Percentiles rank a stretch among this genome's conserved stretches.
Conservation (phyloP, 2,113 vertebrate genomes). For the Engraulis encrasicolus region DNA sequence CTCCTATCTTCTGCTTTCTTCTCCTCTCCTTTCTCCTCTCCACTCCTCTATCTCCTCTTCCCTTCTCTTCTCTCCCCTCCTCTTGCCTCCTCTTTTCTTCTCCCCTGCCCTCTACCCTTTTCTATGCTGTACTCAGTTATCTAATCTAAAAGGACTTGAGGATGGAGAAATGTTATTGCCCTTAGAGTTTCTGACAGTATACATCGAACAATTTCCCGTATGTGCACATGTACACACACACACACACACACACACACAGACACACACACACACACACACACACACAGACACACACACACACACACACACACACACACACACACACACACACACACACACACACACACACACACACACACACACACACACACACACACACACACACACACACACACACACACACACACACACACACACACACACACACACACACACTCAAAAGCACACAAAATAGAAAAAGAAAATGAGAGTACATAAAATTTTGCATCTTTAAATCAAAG, state of each 20-base stretch:
- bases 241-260: too few relatives aligned
- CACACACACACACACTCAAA: neutral
- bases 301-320: too few relatives aligned
- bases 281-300: too few relatives aligned
- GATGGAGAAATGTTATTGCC: neutral
- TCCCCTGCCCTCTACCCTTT: neutral
- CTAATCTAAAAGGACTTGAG: neutral
- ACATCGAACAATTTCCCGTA: neutral
- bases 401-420: neutral
- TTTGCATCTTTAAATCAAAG: too few relatives aligned
- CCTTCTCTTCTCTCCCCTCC: neutral
- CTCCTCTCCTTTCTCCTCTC: constrained; percentile 22
- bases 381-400: neutral
- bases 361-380: neutral
- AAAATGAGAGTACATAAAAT: too few relatives aligned
- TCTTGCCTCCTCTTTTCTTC: neutral
- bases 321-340: too few relatives aligned
- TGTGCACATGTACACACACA: too few relatives aligned
- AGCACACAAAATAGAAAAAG: too few relatives aligned
- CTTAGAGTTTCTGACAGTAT: neutral
- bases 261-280: too few relatives aligned
- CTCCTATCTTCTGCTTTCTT: neutral
- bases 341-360: neutral
- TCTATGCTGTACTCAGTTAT: neutral
- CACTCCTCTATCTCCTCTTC: neutral